Evolutionary conservation across 2,113 vertebrate genomes (phyloP).

Genomic region (Gnathonemus echidnorhynchus): DNA sequence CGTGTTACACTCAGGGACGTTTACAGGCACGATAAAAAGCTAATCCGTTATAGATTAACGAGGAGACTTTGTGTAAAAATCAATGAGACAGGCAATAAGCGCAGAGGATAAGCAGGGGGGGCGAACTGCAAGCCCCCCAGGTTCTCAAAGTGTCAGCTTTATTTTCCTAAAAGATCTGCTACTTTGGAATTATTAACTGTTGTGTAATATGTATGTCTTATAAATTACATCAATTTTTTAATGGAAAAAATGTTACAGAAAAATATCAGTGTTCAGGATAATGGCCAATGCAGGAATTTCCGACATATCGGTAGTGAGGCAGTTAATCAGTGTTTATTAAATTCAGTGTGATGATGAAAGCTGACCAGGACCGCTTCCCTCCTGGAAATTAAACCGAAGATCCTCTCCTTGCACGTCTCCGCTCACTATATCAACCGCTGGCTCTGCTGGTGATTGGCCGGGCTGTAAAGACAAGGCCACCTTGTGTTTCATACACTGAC

Average conservation of each 20-base stretch:
- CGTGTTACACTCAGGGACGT: neutral
- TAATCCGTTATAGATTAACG: constrained; percentile 7
- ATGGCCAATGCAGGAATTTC: neutral
- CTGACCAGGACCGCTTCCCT: neutral
- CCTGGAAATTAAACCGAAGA: neutral
- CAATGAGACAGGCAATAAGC: constrained; percentile 8
- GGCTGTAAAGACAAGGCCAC: neutral
- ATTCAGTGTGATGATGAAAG: neutral
- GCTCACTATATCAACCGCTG: neutral
- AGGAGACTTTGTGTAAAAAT: constrained; percentile 14
- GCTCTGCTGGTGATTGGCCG: neutral
- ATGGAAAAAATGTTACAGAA: constrained; percentile 1
- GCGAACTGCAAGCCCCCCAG: neutral
- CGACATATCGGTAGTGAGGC: neutral
- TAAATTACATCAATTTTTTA: neutral
- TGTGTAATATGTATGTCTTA: neutral
- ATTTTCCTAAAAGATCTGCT: neutral
- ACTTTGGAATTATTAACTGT: neutral
- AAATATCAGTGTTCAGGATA: neutral
- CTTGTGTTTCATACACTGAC: neutral
- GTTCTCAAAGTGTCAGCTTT: neutral
- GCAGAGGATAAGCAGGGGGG: neutral
- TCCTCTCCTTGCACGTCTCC: neutral
- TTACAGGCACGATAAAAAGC: constrained; percentile 8
- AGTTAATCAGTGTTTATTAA: neutral